Conservation (phyloP, 2,797 vertebrate genomes). For the Mus spretus region DNA sequence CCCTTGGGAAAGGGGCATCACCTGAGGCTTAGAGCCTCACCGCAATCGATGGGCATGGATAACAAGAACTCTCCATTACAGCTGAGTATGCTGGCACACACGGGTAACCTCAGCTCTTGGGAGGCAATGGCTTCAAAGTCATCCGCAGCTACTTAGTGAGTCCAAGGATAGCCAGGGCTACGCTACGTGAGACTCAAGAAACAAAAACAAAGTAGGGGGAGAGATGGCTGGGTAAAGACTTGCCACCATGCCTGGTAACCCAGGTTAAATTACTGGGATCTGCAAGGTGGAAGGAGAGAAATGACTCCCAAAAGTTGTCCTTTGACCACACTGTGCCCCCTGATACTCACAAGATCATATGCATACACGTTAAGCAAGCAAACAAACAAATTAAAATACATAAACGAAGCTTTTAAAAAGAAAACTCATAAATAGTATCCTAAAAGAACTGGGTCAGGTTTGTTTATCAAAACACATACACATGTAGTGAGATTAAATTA, state of each 20-base stretch:
- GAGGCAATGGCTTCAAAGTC: neutral
- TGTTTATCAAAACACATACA: neutral
- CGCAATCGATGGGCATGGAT: neutral
- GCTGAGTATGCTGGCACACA: too few species aligned
- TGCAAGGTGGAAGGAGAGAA: neutral
- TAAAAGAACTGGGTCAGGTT: neutral
- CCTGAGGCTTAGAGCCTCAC: neutral
- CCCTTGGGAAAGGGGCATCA: too few species aligned
- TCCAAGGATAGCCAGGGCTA: neutral
- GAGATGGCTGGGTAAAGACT: neutral
- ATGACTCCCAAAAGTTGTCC: neutral
- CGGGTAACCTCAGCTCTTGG: too few species aligned
- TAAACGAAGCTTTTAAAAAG: neutral
- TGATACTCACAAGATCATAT: neutral
- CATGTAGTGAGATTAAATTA: neutral
- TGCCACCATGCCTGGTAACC: neutral
- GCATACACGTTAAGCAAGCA: neutral
- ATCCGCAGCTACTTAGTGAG: neutral
- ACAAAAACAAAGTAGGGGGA: neutral
- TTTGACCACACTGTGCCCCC: neutral
- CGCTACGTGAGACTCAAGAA: neutral
- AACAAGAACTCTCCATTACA: neutral
- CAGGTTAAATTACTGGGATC: neutral
- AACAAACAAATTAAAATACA: neutral
- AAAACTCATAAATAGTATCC: neutral